Evolutionary conservation across 2,113 vertebrate genomes (phyloP).

Genomic region (Neotragus pygmaeus): DNA sequence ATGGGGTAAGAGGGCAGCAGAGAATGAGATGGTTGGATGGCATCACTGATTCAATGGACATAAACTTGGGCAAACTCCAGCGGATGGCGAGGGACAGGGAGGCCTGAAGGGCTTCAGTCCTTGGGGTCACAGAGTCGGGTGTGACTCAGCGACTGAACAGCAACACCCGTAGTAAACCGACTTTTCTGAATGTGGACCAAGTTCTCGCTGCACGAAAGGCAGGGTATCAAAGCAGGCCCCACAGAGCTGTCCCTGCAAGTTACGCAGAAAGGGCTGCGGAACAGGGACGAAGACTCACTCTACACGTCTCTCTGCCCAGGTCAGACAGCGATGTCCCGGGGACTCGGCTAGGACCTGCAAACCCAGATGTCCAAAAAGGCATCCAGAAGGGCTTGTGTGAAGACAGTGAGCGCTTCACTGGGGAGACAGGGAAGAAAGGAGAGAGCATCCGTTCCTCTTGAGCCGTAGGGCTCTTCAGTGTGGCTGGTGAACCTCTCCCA

Average conservation of each 20-base stretch:
- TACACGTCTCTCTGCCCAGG: not conserved
- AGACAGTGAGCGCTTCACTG: not conserved
- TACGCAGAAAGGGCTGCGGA: not conserved
- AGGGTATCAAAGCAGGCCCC: not conserved
- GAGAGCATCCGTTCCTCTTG: not conserved
- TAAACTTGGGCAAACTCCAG: not conserved
- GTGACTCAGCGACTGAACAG: not conserved
- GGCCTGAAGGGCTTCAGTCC: not conserved
- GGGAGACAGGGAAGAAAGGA: no score
- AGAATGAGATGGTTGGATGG: not conserved
- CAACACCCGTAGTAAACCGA: not conserved
- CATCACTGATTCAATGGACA: not conserved
- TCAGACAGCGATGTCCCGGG: not conserved
- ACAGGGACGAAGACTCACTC: not conserved
- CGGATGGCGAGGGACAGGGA: not conserved
- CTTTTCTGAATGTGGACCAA: not conserved
- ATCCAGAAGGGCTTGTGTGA: not conserved
- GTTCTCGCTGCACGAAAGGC: not conserved
- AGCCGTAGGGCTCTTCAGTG: not conserved
- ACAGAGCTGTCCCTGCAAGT: not conserved
- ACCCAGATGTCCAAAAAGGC: not conserved
- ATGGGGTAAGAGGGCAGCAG: not conserved
- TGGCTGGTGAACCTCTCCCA: not conserved
- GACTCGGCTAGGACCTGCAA: not conserved
- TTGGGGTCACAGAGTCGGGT: not conserved